Evolutionary conservation across 1,140 invertebrate genomes (phyloP).

Genomic region (Chymomyza costata): DNA sequence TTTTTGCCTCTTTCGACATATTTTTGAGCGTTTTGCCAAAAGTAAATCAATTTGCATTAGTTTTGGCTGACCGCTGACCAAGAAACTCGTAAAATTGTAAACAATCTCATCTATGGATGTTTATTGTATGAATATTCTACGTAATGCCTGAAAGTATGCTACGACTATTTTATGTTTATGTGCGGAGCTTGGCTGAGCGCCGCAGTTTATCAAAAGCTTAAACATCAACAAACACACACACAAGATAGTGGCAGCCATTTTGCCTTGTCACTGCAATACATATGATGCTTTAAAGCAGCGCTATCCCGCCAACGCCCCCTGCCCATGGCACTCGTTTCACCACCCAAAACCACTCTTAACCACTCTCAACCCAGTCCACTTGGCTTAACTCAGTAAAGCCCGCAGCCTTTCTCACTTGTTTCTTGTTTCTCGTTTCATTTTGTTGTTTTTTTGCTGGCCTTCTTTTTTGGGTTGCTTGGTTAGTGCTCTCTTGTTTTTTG

Average conservation of each 20-base stretch:
- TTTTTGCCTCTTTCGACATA: not conserved
- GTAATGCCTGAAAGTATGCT: too few relatives aligned
- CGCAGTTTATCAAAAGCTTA: conserved; percentile 69
- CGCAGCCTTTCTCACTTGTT: not conserved
- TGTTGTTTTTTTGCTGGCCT: not conserved
- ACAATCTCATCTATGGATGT: conserved; percentile 21
- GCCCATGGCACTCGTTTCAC: too few relatives aligned
- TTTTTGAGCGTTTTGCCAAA: too few relatives aligned
- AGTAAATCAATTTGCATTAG: conserved; percentile 1
- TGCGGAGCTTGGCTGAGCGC: conserved; percentile 16
- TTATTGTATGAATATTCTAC: not conserved
- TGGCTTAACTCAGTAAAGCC: not conserved
- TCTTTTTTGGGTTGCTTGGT: not conserved
- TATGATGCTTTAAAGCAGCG: too few relatives aligned
- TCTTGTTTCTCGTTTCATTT: conserved; percentile 14
- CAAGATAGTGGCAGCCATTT: too few relatives aligned
- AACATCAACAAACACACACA: conserved; percentile 6
- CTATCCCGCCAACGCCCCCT: too few relatives aligned
- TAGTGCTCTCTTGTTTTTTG: conserved; percentile 29
- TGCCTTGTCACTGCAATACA: too few relatives aligned
- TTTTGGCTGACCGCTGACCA: conserved; percentile 7
- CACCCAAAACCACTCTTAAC: too few relatives aligned
- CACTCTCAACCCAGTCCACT: not conserved
- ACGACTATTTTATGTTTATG: conserved; percentile 5
- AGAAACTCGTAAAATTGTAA: conserved; percentile 40